Base-by-base conservation (phyloP, 2,113 vertebrate species). In the Chaetops frenatus region DNA sequence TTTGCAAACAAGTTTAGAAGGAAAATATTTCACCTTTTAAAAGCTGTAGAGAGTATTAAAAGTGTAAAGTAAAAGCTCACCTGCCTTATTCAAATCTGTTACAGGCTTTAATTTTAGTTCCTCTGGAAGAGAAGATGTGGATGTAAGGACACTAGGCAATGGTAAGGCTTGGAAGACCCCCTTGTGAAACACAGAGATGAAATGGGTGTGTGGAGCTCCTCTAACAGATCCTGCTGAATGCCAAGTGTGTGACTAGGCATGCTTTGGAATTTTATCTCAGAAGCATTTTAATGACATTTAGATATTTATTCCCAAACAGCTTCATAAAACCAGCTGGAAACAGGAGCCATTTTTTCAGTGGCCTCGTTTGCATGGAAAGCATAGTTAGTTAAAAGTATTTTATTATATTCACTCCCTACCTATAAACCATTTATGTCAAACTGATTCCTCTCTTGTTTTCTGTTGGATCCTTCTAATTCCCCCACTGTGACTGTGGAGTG, bases 71-170 rank as follows among this genome's bases (percentile, higher is more conserved):
- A 27, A 90, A 82, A 47, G 70, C 28, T 88, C 70, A 94, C 40
- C 13, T 88, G n/a, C 64, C 51, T 15, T 95, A 31, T 93, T 90
- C 48, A 69, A 83, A 86, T 95, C 66, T 97, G 23, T 92, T 97
- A 23, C 24, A 99, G 99, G 98, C 91, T 99, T 99, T 97, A 99
- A 99, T 96, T 99, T 99, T 98, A 99, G 99, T 72, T 99, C 99
- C 16, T 99, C 99, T 44, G 99, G 99, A 86, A 98, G 99, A 97
- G 99, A 99, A 97, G 99, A 99, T 24, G 99, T 99, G 86, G 99
- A 99, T 51, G 99, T 99, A 33, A 98, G 99, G 91, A 99, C 99
- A 11, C 97, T 99, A n/a, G 99, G 99, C 95, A 99, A 98, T 6
- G 99, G 99, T 99, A 98, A 98, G 97, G 86, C 76, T 89, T 77